Base-by-base conservation (phyloP, 2,113 vertebrate species). In the Atractosteus spatula region DNA sequence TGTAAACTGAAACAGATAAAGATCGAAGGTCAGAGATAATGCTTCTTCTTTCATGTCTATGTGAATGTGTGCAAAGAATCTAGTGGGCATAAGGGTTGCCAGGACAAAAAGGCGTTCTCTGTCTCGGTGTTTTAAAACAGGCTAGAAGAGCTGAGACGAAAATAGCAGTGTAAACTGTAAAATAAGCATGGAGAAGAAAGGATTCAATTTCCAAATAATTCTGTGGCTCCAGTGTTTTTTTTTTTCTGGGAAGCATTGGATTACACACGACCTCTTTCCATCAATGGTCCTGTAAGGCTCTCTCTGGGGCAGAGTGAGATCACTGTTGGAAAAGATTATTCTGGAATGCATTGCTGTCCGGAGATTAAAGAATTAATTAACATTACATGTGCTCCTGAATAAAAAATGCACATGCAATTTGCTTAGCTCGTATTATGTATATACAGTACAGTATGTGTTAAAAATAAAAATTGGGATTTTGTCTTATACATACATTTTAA, bases 1-100 rank as follows among this genome's bases (percentile, higher is more conserved):
- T 84, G 85, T 70, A 85, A 86, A 75, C 89, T 94, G 51, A 82
- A 75, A 54, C 88, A 88, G 66, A 83, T 94, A 65, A 84, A 77
- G 61, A 86, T 82, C 77, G 89, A 93, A 85, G 87, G 89, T 95
- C 47, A 71, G 75, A 12, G 29, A 56, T 43, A 3, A 13, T 2
- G 29, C 29, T 3, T 1, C 3, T 43, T 42, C 4, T 29, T 16
- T 11, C n/a, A 4, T 29, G 2, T 17, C 62, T 16, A 8, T 16
- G 62, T 7, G 62, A 29, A 11, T 29, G 16, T 41, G 51, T n/a
- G 41, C 8, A 4, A 17, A n/a, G 16, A 13, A 51, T 51, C 47
- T 12, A 11, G 7, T 4, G 16, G 3, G 47, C 45, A 45, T 6
- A 17, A 29, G 5, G 16, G 4, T 10, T 3, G 43, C 66, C 5